Evolutionary conservation across 2,888 invertebrate species (phyloP).

Genomic region (Carpatolechia fugitivella): DNA sequence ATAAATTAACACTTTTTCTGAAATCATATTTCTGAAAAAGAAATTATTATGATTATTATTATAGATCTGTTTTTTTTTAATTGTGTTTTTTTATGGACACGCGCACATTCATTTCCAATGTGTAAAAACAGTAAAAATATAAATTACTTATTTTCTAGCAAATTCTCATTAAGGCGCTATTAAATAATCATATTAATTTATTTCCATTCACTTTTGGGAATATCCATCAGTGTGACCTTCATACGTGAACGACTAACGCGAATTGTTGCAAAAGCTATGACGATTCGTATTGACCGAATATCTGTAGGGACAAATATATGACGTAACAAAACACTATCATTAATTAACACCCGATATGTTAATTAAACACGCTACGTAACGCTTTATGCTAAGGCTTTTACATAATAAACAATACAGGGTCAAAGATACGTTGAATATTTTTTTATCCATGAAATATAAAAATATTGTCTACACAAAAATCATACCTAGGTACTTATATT

Average conservation of each 20-base stretch:
- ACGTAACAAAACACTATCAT: neutral
- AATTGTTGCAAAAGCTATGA: neutral
- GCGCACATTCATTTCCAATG: too few relatives aligned
- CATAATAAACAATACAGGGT: neutral
- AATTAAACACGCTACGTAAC: neutral
- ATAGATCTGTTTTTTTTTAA: too few relatives aligned
- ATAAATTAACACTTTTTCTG: too few relatives aligned
- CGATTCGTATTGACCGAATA: conserved; percentile 4
- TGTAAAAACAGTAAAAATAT: too few relatives aligned
- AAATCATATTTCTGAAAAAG: too few relatives aligned
- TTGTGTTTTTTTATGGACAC: too few relatives aligned
- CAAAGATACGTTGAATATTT: neutral
- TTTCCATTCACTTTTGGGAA: neutral
- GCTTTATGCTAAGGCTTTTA: neutral
- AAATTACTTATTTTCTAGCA: too few relatives aligned
- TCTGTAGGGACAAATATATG: neutral
- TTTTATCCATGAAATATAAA: too few relatives aligned
- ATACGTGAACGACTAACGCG: neutral
- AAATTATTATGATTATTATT: too few relatives aligned
- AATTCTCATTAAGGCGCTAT: too few relatives aligned
- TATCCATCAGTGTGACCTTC: neutral
- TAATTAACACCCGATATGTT: neutral
- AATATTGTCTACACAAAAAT: too few relatives aligned
- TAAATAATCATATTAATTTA: neutral
- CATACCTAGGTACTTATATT: too few relatives aligned